Evolutionary conservation across 2,888 invertebrate species (phyloP), one percentile per base, ranked within the genome.

Genomic region (Carpatolechia fugitivella): DNA sequence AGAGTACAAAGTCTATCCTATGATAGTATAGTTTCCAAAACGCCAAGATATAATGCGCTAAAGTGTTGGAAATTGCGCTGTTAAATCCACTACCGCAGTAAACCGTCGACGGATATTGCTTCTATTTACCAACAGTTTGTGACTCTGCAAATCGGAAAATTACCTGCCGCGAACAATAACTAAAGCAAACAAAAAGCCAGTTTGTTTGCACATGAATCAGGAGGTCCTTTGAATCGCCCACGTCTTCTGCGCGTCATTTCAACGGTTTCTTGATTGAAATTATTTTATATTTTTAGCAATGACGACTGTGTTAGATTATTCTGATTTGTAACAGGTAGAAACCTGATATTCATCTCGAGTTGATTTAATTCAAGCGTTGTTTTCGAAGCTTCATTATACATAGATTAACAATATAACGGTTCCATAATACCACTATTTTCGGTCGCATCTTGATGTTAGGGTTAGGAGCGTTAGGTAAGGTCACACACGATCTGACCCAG

Each of bases 221-320:
- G 38, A 46, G 35, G 24, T 60, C 65, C 63, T 54, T 64, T 56
- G 62, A 54, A 46, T 36, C 49, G 54, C 80, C 82, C 69, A 81
- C 83, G 76, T 75, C 58, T 73, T 73, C 52, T 76, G 64, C 77
- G 71, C 68, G 65, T 67, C 65, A 55, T 56, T 54, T 62, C 52
- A 53, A 51, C 53, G 53, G 30, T 20, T 55, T 59, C 18, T 11
- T 51, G 30, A 41, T 41, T 41, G 41, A 41, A 3, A 41, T 41
- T 41, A 14, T 11, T 38, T 41, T 46, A 29, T 46, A 29, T n/a
- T 11, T n/a, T n/a, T 29, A 10, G 29, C 46, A 13, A 46, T 18
- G 29, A 4, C 29, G 7, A 7, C n/a, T 1, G 46, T 13, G n/a
- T 46, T 13, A n/a, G 13, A 29, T 46, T n/a, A 29, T 46, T 29